phyloP scores from a whole-genome alignment of 2,797 vertebrate genomes.

The Bradypus variegatus region DNA sequence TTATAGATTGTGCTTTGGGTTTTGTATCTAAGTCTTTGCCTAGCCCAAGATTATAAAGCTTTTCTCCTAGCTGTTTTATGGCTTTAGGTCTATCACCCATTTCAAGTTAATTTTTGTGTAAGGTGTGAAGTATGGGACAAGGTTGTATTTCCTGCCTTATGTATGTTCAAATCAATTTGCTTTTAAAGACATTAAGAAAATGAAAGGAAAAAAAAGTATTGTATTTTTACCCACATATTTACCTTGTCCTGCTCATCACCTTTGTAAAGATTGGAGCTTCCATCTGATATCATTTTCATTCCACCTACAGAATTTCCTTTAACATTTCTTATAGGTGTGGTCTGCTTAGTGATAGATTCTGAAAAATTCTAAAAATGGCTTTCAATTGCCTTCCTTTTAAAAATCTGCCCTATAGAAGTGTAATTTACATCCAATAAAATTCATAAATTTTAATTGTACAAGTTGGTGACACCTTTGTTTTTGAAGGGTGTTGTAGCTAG shows the following conservation, averaged over 20 bases:
- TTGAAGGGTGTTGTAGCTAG: neutral
- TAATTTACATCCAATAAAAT: fast-evolving
- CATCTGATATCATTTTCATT: neutral
- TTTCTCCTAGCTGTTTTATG: too few relatives aligned
- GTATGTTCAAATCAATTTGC: neutral
- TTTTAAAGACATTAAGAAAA: neutral
- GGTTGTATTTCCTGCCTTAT: neutral
- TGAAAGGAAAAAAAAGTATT: too few relatives aligned
- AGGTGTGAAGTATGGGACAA: neutral
- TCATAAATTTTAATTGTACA: fast-evolving
- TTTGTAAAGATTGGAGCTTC: fast-evolving
- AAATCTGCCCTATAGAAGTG: fast-evolving
- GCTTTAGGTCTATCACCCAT: neutral
- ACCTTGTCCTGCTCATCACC: too few relatives aligned
- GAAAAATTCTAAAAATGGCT: neutral
- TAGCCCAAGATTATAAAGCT: neutral
- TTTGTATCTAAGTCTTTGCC: neutral
- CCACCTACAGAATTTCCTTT: neutral
- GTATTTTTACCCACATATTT: too few relatives aligned
- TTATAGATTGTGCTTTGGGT: neutral
- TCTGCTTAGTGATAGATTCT: neutral
- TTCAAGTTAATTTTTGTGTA: neutral
- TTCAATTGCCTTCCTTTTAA: too few relatives aligned
- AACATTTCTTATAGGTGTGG: fast-evolving
- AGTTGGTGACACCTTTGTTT: neutral